Base-by-base conservation (phyloP, 2,797 vertebrate species). In the Taenioides sp. region DNA sequence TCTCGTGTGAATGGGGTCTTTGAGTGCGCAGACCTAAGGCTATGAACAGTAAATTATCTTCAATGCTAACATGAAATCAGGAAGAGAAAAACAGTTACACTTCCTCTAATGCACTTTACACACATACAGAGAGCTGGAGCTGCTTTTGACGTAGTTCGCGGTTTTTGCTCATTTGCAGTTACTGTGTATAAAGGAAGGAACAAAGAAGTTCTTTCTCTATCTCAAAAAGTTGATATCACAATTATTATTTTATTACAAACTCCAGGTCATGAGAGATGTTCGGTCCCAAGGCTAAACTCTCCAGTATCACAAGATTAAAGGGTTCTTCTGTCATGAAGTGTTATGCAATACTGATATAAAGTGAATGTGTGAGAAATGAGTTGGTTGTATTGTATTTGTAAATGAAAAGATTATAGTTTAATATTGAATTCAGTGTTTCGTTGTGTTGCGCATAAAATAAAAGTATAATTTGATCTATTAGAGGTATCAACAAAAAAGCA, bases 81-180 rank as follows among this genome's bases (percentile, higher is more conserved):
- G 22, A 71, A 2, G 2, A 75, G 52, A 49, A 58, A 9, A 31
- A 28, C 6, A 57, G 4, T 37, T 20, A 28, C 23, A 65, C 64
- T 65, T 65, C 64, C 64, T 50, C 43, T 27, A 27, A 49, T 47
- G 43, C 23, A 27, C 23, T 49, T 65, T 9, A 50, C 14, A 65
- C 17, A 4, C 14, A 17, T 50, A 43, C n/a, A 23, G 17, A 28
- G 22, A 27, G 23, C 16, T 65, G 66, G 72, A 1, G 16, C 58
- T 73, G 37, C 65, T 76, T 76, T 65, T 78, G 81, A 86, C 72
- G 72, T 76, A 81, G 63, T 78, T 75, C n/a, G 78, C 82, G 81
- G 72, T 80, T 81, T 86, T 69, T 71, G 31, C 54, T 81, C 49
- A 60, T 75, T 80, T 66, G 37, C 65, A 47, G 1, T 4, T 47